phyloP scores from a whole-genome alignment of 2,888 invertebrate species.

The Ophion ellenae region DNA sequence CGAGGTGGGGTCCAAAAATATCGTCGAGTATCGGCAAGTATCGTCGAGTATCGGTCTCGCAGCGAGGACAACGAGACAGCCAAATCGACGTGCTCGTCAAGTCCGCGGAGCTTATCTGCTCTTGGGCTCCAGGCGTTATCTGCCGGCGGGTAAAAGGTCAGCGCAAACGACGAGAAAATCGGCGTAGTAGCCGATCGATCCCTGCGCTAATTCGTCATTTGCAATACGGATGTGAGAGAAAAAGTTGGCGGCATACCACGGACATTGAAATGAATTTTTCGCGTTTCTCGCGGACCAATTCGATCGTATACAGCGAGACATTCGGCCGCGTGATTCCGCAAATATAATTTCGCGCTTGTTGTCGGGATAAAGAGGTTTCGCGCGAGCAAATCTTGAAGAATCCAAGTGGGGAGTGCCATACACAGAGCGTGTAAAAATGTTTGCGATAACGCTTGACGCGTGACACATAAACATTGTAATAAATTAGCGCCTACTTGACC shows the following conservation, averaged over 20 bases:
- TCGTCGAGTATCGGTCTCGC: background rate
- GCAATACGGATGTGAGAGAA: background rate
- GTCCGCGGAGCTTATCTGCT: constrained; percentile 48
- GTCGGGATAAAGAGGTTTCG: no score
- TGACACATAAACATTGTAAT: constrained; percentile 84
- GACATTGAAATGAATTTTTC: no score
- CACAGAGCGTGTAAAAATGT: constrained; percentile 63
- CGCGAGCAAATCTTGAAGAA: background rate
- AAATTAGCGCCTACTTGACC: constrained; percentile 83
- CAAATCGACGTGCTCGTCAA: constrained; percentile 59
- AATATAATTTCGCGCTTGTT: no score
- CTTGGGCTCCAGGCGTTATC: constrained; percentile 56
- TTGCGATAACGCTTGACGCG: constrained; percentile 75
- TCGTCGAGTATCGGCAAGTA: background rate
- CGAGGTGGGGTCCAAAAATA: background rate
- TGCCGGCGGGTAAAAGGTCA: constrained; percentile 64
- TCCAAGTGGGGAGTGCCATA: background rate
- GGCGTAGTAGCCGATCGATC: constrained; percentile 32
- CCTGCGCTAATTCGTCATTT: constrained; percentile 38
- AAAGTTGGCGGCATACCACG: background rate
- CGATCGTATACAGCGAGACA: no score
- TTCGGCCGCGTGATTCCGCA: background rate
- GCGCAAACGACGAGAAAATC: constrained; percentile 39
- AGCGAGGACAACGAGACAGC: constrained; percentile 37
- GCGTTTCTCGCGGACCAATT: no score